A percentile compares a stretch with the other conserved stretches of the same genome.
Evolutionary conservation across 2,113 vertebrate genomes (phyloP).

Genomic region (Carollia perspicillata): DNA sequence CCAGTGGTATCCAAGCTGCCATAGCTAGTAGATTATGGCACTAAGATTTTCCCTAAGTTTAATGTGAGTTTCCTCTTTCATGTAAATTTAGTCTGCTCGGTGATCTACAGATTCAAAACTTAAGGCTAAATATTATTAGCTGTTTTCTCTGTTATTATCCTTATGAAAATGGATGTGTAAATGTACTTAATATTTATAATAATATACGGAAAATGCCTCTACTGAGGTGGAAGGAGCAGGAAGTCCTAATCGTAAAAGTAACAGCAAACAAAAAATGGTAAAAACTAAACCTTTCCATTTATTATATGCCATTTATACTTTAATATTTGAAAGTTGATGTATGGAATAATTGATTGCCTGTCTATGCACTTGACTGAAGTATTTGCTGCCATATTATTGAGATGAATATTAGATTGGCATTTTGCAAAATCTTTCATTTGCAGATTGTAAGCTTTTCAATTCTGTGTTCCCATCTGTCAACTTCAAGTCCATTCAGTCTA

Average conservation of each 20-base stretch:
- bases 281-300: constrained; percentile 8
- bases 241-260: constrained; percentile 13
- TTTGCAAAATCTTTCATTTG: constrained; percentile 74
- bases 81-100: background rate
- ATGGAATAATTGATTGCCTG: constrained; percentile 56
- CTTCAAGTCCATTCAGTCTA: constrained; percentile 63
- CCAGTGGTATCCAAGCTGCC: too few species aligned
- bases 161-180: background rate
- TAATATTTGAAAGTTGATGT: constrained; percentile 42
- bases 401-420: constrained; percentile 66
- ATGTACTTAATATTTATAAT: constrained; percentile 21
- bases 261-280: constrained; percentile 20
- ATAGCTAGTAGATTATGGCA: too few species aligned
- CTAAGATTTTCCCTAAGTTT: background rate
- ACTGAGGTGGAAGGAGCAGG: background rate
- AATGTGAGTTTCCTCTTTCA: background rate
- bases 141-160: background rate
- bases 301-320: constrained; percentile 9
- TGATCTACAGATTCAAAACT: background rate
- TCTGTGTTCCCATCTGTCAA: constrained; percentile 68
- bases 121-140: background rate
- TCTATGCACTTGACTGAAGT: constrained; percentile 50
- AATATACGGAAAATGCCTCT: background rate
- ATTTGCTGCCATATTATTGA: constrained; percentile 51
- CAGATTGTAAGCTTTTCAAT: constrained; percentile 65